Evolutionary conservation across 2,113 vertebrate species (phyloP).

Genomic region (Xyrauchen texanus): DNA sequence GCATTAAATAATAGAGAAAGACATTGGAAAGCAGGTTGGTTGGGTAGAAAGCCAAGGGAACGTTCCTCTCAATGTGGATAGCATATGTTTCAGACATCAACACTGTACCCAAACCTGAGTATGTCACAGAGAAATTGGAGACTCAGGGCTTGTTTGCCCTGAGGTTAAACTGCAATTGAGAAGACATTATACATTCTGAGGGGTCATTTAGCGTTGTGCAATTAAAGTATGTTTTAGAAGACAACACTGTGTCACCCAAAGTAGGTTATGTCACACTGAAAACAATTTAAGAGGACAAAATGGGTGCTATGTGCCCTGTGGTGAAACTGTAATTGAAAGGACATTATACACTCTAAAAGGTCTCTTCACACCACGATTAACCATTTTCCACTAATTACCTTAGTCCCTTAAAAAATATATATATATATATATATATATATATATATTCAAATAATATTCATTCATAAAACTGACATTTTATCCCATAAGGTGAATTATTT

Average conservation of each 20-base stretch:
- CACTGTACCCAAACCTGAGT: not conserved
- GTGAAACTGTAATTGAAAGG: slow-evolving; percentile 16
- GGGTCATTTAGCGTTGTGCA: not conserved
- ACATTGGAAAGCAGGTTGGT: slow-evolving; percentile 41
- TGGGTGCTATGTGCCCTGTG: not conserved
- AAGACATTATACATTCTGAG: not conserved
- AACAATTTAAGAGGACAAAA: not conserved
- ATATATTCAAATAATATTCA: not conserved
- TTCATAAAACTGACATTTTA: not conserved
- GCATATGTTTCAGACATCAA: slow-evolving; percentile 26
- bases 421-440: too few relatives aligned
- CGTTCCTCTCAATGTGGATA: slow-evolving; percentile 55
- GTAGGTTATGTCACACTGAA: not conserved
- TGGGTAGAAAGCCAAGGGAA: slow-evolving; percentile 19
- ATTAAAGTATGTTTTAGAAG: not conserved
- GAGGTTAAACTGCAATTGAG: slow-evolving; percentile 9
- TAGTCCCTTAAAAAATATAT: not conserved
- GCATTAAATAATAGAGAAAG: slow-evolving; percentile 36
- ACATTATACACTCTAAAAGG: not conserved
- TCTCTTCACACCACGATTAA: not conserved
- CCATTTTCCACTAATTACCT: not conserved
- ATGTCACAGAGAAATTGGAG: slow-evolving; percentile 15
- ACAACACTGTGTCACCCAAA: not conserved
- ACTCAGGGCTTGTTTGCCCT: not conserved
- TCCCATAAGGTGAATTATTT: not conserved